Evolutionary conservation across 2,797 vertebrate genomes (phyloP).

Genomic region (Scolopax rusticola): DNA sequence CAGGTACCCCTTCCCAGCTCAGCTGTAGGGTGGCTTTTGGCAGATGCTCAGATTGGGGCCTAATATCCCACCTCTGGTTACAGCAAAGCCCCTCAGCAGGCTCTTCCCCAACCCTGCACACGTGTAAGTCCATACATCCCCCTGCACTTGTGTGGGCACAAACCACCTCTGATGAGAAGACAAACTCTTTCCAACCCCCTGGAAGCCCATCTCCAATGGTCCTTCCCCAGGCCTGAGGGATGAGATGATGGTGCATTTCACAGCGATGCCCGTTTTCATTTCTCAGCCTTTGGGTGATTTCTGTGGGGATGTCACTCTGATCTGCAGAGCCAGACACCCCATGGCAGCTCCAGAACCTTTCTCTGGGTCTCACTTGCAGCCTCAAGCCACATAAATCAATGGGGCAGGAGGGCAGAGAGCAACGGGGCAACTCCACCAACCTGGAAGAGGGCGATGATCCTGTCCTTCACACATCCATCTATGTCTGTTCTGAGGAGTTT

Average conservation of each 20-base stretch:
- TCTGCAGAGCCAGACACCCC: not conserved
- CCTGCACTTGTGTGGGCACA: fast-evolving
- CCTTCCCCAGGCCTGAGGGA: not conserved
- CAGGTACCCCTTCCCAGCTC: fast-evolving
- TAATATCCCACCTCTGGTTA: not conserved
- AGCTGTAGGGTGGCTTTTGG: not conserved
- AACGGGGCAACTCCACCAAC: not conserved
- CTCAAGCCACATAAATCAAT: not conserved
- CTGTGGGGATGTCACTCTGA: not conserved
- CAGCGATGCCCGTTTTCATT: not conserved
- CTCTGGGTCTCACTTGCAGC: not conserved
- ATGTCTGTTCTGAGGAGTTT: not conserved
- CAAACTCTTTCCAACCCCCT: not conserved
- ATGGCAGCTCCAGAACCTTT: not conserved
- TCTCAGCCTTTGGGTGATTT: not conserved
- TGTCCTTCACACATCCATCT: not conserved
- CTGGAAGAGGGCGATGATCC: not conserved
- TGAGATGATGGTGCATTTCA: not conserved
- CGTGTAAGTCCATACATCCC: fast-evolving
- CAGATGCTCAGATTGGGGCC: not conserved
- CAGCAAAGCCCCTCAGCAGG: not conserved
- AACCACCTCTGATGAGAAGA: fast-evolving
- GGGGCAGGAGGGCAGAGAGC: not conserved
- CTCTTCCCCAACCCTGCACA: fast-evolving
- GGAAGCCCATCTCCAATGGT: not conserved